Evolutionary conservation across 1,140 invertebrate genomes (phyloP), one percentile per base, ranked within the genome.

Genomic region (Stegodyphus dumicola): DNA sequence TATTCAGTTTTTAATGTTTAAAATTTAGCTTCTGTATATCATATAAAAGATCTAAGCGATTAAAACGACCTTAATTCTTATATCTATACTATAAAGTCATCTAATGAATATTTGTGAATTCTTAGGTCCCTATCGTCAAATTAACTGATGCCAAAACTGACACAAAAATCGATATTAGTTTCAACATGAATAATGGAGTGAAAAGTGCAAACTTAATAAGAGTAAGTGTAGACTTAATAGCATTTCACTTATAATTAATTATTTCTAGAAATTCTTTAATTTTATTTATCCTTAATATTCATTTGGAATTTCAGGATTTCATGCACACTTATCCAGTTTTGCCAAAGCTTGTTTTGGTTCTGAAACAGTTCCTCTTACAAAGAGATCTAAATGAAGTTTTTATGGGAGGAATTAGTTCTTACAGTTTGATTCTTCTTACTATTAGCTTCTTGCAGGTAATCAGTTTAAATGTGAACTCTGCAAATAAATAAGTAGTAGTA

Each of bases 311-410:
- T 56, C 87, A 92, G 91, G 88, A 90, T 84, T 92, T 90, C 86
- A 90, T 92, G 88, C 77, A 90, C 54, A 88, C 90, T 83, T 99
- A 94, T 92, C 97, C 97, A 48, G 94, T 95, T 78, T 92, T 99
- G 86, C 94, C 95, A 49, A 98, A 98, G 89, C 92, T 99, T 88
- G 97, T 99, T 87, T 94, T 99, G 91, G 97, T 99, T 76, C 93
- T 99, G 87, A 99, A 99, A 92, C 97, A 99, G 92, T 99, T 99
- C 92, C 93, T 99, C 79, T 92, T 98, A 74, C 96, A 99, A 92
- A 93, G 98, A 91, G 97, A 99, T 93, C 93, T 99, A 88, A 99
- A 99, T 92, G 98, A 99, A 94, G 98, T 99, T 71, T 99, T 98
- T 92, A 99, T 97, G 75, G 98, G 98, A 88, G 98, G 98, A 90